Percentiles rank a stretch among this genome's conserved stretches.
These are phyloP conservation scores for Leptosomus discolor DNA, from an alignment of 2,113 vertebrate species.

Conservation along the genomic window DNA sequence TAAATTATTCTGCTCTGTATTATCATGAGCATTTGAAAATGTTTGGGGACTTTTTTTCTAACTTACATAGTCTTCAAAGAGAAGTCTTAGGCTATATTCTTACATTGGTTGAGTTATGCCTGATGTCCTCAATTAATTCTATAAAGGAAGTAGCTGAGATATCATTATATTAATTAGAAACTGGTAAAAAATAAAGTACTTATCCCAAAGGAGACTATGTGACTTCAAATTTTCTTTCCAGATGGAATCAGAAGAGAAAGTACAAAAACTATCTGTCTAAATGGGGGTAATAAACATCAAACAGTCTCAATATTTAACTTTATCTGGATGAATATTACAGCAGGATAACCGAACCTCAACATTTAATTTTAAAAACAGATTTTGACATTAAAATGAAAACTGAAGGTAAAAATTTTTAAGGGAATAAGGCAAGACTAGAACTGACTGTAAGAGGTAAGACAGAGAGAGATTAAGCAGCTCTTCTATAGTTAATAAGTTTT, in stretches of 20 bases:
- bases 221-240: background rate
- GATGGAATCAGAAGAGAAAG: background rate
- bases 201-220: background rate
- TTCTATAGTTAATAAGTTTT: background rate
- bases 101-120: background rate
- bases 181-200: background rate
- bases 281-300: background rate
- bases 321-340: background rate
- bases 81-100: background rate
- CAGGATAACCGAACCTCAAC: background rate
- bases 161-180: conserved; percentile 5
- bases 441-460: background rate
- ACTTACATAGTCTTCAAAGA: background rate
- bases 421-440: background rate
- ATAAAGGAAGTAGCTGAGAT: background rate
- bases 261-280: background rate
- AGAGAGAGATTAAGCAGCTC: background rate
- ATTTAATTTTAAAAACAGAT: background rate
- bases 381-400: background rate
- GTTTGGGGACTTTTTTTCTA: background rate
- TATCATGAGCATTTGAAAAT: background rate
- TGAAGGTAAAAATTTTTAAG: background rate
- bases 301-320: background rate
- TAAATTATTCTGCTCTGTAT: background rate
- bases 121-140: background rate